A percentile compares a stretch with the other conserved stretches of the same genome.
Conservation (phyloP, 2,113 vertebrate genomes). For the Dipodomys stephensi region DNA sequence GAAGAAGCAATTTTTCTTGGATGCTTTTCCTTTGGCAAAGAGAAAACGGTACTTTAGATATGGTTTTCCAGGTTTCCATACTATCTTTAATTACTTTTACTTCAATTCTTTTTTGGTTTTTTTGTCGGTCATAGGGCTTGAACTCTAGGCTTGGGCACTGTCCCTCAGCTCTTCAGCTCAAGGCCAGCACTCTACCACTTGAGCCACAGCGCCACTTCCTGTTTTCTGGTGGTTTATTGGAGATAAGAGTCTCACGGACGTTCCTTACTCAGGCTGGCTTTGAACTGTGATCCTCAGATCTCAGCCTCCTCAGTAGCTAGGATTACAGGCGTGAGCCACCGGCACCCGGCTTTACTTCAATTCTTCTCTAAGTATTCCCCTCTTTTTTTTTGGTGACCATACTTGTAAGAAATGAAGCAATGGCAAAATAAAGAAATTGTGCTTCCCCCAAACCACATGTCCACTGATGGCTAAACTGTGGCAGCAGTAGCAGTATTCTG, state of each 20-base stretch:
- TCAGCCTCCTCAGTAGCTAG: too few species aligned
- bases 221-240: too few species aligned
- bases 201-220: too few species aligned
- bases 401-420: neutral
- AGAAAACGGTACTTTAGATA: neutral
- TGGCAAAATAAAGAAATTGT: neutral
- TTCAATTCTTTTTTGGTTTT: neutral
- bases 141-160: too few species aligned
- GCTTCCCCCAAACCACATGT: neutral
- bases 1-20: neutral
- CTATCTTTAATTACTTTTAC: neutral
- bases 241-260: too few species aligned
- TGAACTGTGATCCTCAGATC: too few species aligned
- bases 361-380: neutral
- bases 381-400: neutral
- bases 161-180: too few species aligned
- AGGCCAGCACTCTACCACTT: too few species aligned
- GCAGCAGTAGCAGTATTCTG: neutral
- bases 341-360: neutral
- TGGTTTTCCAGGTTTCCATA: constrained; percentile 8
- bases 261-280: too few species aligned
- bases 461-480: neutral
- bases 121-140: too few species aligned
- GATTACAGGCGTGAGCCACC: too few species aligned
- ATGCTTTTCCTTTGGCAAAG: neutral